phyloP scores from a whole-genome alignment of 2,888 invertebrate species.

The Acronicta aceris region DNA sequence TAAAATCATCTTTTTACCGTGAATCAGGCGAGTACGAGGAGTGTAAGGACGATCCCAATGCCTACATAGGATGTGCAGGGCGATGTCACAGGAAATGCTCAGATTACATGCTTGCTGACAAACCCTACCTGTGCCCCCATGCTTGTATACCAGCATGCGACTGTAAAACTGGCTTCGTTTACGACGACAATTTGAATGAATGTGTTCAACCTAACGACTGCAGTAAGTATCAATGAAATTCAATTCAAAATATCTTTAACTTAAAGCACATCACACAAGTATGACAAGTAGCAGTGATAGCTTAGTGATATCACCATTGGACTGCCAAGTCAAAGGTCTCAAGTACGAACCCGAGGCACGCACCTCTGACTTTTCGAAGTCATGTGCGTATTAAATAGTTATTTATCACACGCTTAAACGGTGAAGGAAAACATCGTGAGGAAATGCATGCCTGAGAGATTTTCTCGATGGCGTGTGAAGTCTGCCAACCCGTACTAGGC shows the following conservation, averaged over 20 bases:
- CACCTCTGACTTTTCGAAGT: no score
- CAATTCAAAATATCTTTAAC: no score
- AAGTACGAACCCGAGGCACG: no score
- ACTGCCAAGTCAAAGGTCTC: no score
- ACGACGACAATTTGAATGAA: not conserved
- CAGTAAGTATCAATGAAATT: not conserved
- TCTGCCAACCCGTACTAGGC: no score
- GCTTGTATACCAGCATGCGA: not conserved
- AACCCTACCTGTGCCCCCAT: not conserved
- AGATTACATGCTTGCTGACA: not conserved
- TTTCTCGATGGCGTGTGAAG: no score
- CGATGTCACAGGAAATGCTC: not conserved
- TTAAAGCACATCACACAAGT: not conserved
- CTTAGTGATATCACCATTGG: no score
- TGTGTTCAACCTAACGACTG: not conserved
- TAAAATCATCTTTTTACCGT: not conserved
- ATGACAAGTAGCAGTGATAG: no score
- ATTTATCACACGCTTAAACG: no score
- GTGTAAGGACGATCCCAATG: not conserved
- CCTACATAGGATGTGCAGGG: not conserved
- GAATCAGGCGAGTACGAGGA: not conserved
- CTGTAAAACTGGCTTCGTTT: not conserved
- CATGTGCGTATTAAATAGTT: no score
- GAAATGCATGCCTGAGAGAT: no score
- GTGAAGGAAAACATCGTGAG: no score